Evolutionary conservation across 2,113 vertebrate species (phyloP), one percentile per base, ranked within the genome.

Genomic region (Rhabdornis inornatus): DNA sequence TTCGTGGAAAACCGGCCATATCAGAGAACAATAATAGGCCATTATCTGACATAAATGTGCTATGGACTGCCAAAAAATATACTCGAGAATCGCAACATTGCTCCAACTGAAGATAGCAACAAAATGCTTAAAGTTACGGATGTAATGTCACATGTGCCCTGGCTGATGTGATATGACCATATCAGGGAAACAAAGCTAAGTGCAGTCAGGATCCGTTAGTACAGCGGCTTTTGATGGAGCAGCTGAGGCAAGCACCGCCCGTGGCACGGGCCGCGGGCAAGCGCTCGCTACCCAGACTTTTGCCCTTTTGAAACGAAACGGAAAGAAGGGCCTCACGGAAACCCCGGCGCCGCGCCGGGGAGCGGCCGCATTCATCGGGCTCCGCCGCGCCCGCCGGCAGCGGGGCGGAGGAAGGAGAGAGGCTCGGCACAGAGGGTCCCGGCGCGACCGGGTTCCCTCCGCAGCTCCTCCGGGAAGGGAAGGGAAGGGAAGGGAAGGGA

Each of bases 121-220:
- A 99, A 98, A 98, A 98, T 98, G 97, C 97, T 98, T 96, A 96
- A 98, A 98, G 97, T 98, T 98, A 98, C 97, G 97, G 96, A 96
- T 98, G 98, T 98, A 98, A 98, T 98, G 99, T 99, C 99, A 98
- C 98, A 98, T 98, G 98, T 96, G 98, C 98, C 98, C 97, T 60
- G 96, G 97, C 98, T 99, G 99, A 99, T 99, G 98, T 98, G 99
- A 99, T 98, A 98, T 98, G 99, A 99, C 98, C 98, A 96, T 98
- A 98, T 98, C 98, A 98, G 98, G 98, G 98, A 99, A 98, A 99
- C 98, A 99, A 98, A 99, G 99, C 99, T 99, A 99, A 99, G 98
- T 98, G 98, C 98, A 99, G 99, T 99, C 99, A 99, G 98, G 98
- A 98, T 98, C 99, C 97, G 99, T 99, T 99, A 99, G 99, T 95